Percentiles rank a stretch among this genome's conserved stretches.
Conservation (phyloP, 2,113 vertebrate genomes). For the Embiotoca jacksoni region DNA sequence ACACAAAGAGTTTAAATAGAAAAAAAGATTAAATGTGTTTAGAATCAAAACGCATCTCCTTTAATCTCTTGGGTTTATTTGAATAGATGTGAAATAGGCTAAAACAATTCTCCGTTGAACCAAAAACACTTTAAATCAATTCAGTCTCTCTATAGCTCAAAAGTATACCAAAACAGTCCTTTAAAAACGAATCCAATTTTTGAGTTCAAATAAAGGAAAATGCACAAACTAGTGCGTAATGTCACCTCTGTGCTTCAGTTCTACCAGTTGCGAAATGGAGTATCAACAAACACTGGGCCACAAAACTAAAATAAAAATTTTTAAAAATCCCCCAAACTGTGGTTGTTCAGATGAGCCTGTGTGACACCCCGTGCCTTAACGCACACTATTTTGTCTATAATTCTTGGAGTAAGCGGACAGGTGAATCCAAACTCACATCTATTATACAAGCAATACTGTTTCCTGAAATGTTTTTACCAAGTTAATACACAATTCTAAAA, state of each 20-base stretch:
- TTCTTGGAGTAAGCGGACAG: not conserved
- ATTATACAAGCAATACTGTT: conserved; percentile 41
- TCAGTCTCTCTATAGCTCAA: conserved; percentile 37
- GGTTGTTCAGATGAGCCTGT: no score
- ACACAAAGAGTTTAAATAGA: not conserved
- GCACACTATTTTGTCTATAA: not conserved
- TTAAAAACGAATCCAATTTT: not conserved
- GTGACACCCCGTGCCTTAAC: not conserved
- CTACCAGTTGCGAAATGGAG: conserved; percentile 4
- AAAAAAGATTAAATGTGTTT: no score
- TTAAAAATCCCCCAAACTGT: not conserved
- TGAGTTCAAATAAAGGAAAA: not conserved
- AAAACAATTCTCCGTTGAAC: conserved; percentile 55
- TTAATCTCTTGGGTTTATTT: conserved; percentile 69
- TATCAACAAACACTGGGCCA: conserved; percentile 30
- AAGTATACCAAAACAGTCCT: conserved; percentile 46
- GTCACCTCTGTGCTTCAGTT: conserved; percentile 1
- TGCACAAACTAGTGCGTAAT: conserved; percentile 7
- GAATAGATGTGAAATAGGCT: conserved; percentile 75
- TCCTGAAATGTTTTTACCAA: conserved; percentile 34
- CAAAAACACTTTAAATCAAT: conserved; percentile 44
- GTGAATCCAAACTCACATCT: conserved; percentile 40
- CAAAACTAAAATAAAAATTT: not conserved
- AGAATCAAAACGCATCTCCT: conserved; percentile 53
- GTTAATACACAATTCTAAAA: conserved; percentile 38